Base-by-base conservation (phyloP, 2,113 vertebrate species). In the Okapia johnstoni region DNA sequence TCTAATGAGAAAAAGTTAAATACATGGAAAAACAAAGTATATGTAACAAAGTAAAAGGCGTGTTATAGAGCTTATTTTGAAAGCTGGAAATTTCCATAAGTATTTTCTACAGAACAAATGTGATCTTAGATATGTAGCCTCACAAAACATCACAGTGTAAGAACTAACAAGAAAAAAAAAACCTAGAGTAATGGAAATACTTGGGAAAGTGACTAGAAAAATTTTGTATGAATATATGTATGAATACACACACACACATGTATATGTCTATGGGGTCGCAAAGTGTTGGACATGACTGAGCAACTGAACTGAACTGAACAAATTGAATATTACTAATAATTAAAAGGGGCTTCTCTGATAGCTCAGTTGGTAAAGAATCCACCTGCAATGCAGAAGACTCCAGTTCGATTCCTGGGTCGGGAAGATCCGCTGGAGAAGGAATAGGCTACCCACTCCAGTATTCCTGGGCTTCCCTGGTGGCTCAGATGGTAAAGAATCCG, bases 251-350 rank as follows among this genome's bases (percentile, higher is more conserved):
- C 6, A 63, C 23, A 46, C 33, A 14, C 55, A 14, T 52, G n/a
- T 85, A 21, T 4, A n/a, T 66, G 4, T 36, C 63, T n/a, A 9
- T 63, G 61, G 61, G 7, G 3, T 17, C 3, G 17, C 61, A 66
- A 17, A 63, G 15, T 9, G 61, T n/a, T 2, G 4, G 61, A n/a
- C 61, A n/a, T 0, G 0, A 57, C 9, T 10, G 23, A 57, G 10
- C 0, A 9, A 57, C 15, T n/a, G 16, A 63, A 63, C 30, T 63
- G 30, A 63, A 63, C 61, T n/a, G 30, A 63, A 66, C 16, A 66
- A 33, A 19, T 19, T 66, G 33, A 36, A 5, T n/a, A 66, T 66
- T 17, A 63, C 30, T 63, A 63, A 63, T n/a, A 30, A 63, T 63
- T 63, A 63, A 63, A 63, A n/a, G 61, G 15, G 61, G 15, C 61